Base-by-base conservation (phyloP, 53 echinoderm and acorn worm genomes). In the Arbacia lixula region DNA sequence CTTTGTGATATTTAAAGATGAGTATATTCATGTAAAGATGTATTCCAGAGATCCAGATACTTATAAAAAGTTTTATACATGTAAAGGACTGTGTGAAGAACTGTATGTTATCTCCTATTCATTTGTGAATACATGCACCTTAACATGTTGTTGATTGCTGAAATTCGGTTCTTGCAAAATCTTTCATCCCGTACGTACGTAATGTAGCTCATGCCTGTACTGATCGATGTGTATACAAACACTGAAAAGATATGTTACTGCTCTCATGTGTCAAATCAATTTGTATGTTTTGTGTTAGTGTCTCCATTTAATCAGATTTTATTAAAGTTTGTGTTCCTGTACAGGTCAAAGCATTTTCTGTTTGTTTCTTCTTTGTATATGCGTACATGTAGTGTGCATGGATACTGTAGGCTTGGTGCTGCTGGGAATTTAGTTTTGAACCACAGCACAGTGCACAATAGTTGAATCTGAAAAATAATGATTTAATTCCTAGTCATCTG, bases 11-110 rank as follows among this genome's bases (percentile, higher is more conserved):
- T 49, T 85, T 72, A 43, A 85, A 73, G 4, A 55, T 77, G 71
- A 58, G 52, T 69, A 87, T 69, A 77, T 69, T 33, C 42, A 43
- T 87, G 83, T 87, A 87, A 81, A 87, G 68, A 87, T 81, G 82
- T 81, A 81, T 81, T 81, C 82, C 82, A 81, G 82, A 81, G 63
- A 63, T 63, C 64, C 82, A 81, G 46, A 81, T 61, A 81, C 82
- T 81, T 81, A 81, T 81, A 63, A 62, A 60, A 19, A 81, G 82
- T 81, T 81, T 78, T 81, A 87, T 68, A 82, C 58, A 68, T 87
- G 87, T 87, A 82, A 62, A 62, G 54, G 62, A 76, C 40, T 60
- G 43, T 87, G 64, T 67, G 54, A 87, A 82, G 53, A 65, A 37
- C 53, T 65, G 52, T 78, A 38, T 87, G 67, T 87, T 51, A 49